phyloP scores from a whole-genome alignment of 2,888 invertebrate genomes.

The Meiosimyza platycephala region DNA sequence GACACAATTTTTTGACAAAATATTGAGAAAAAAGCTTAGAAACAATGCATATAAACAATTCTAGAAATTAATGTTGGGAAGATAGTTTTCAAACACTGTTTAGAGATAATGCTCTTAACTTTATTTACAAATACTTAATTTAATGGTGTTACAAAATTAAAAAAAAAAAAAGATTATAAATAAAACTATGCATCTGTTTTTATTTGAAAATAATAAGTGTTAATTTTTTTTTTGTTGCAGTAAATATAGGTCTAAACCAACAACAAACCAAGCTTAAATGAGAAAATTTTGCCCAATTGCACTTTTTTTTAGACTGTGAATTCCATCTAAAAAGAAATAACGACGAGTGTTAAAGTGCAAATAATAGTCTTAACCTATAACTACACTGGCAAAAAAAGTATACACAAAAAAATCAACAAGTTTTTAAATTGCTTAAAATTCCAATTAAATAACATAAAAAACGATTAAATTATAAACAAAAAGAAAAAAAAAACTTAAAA shows the following conservation, averaged over 20 bases:
- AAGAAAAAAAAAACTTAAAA: conserved; percentile 5
- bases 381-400: neutral
- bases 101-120: too few species aligned
- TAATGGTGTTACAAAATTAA: too few species aligned
- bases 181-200: too few species aligned
- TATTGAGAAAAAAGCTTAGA: neutral
- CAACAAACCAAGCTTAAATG: neutral
- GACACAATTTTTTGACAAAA: neutral
- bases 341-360: neutral
- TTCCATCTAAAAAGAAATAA: neutral
- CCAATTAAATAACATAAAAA: conserved; percentile 13
- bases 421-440: conserved; percentile 7
- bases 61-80: neutral
- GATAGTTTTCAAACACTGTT: too few species aligned
- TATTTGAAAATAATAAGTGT: neutral
- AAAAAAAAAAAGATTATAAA: too few species aligned
- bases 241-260: neutral
- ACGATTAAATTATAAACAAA: conserved; percentile 11
- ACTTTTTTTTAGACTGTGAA: neutral
- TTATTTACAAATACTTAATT: too few species aligned
- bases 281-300: neutral
- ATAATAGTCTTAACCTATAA: conserved; percentile 22
- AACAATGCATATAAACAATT: neutral
- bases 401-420: conserved; percentile 23
- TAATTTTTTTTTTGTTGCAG: conserved; percentile 5